phyloP scores from a whole-genome alignment of 1,140 invertebrate species.

The Pantala flavescens region DNA sequence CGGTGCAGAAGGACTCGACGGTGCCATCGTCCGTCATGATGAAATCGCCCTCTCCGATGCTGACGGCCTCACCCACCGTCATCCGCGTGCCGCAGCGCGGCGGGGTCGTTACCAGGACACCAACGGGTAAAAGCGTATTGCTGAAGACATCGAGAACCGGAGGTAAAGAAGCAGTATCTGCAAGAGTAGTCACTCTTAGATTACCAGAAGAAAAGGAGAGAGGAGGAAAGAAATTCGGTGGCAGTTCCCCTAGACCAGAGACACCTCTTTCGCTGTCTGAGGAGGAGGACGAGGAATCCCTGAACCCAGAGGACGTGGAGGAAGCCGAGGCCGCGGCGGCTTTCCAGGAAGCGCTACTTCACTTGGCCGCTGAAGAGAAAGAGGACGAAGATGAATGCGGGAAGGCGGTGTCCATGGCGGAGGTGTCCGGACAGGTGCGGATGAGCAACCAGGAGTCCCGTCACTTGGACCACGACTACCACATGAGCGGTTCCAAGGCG shows the following conservation, averaged over 20 bases:
- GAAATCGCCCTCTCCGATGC: background rate
- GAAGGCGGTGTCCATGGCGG: conserved; percentile 27
- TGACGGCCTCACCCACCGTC: background rate
- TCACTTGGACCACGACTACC: background rate
- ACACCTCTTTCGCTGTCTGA: background rate
- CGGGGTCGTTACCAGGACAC: background rate
- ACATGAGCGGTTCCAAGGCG: background rate
- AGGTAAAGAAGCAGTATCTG: background rate
- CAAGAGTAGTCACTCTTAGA: background rate
- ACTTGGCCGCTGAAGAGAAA: conserved; percentile 15
- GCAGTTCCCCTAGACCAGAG: background rate
- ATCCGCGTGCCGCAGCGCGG: background rate
- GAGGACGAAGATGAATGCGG: conserved; percentile 23
- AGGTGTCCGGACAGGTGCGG: conserved; percentile 29
- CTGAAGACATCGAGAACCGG: background rate
- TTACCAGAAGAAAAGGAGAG: background rate
- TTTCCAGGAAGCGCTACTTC: background rate
- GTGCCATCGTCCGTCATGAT: background rate
- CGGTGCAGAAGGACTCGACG: background rate
- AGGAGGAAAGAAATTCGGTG: background rate
- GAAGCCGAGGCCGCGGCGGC: background rate
- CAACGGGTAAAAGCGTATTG: background rate
- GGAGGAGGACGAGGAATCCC: background rate
- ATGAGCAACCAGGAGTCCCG: conserved; percentile 23
- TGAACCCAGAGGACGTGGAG: background rate